Conservation (phyloP, 64 coral and sea anemone species). For the Stichodactyla mertensii region DNA sequence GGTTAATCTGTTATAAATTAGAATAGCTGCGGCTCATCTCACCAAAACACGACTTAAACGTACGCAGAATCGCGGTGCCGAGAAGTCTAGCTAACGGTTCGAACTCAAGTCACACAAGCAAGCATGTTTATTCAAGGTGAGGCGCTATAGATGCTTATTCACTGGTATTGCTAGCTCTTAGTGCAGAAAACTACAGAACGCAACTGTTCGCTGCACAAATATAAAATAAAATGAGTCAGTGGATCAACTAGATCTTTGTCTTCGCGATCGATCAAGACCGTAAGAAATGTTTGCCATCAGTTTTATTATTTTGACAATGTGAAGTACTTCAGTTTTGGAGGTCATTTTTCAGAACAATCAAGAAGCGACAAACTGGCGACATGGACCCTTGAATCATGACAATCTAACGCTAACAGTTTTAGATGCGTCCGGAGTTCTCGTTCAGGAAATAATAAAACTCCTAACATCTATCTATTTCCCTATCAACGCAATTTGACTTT, state of each 20-base stretch:
- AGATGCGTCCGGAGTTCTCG: neutral
- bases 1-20: constrained; percentile 4
- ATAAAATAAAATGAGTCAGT: neutral
- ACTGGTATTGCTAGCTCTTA: neutral
- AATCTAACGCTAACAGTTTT: neutral
- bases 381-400: neutral
- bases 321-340: constrained; percentile 5
- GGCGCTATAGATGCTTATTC: neutral
- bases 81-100: neutral
- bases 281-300: neutral
- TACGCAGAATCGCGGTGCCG: neutral
- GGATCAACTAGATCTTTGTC: neutral
- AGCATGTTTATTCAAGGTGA: constrained; percentile 14
- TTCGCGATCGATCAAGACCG: neutral
- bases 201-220: neutral
- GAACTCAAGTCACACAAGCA: neutral
- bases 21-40: neutral
- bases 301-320: neutral
- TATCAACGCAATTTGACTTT: neutral
- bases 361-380: neutral
- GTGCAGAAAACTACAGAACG: neutral
- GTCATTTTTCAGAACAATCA: neutral
- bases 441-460: neutral
- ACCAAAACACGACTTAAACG: neutral
- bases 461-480: no score